Base-by-base conservation (phyloP, 1,140 invertebrate species). In the Drosophila rufa region DNA sequence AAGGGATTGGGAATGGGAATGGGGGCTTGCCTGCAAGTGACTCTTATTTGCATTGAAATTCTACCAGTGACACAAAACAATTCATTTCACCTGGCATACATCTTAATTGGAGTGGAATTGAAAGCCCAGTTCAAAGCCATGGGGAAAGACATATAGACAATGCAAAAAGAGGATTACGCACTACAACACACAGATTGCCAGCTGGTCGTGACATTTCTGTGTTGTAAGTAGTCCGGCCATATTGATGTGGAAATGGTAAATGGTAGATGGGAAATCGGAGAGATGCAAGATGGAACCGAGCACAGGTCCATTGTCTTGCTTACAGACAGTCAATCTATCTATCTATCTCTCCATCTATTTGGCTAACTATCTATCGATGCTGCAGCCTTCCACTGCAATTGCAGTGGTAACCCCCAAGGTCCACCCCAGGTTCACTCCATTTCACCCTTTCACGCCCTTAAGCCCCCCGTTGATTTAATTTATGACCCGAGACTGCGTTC, bases 391-490 rank as follows among this genome's bases (percentile, higher is more conserved):
- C 62, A 67, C 65, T 76, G 66, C 81, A 81, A 36, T 58, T 75
- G 71, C 67, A 82, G 67, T 65, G 51, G 70, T 27, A 25, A 38
- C 40, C 48, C 11, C 30, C 17, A 12, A 15, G 27, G 22, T 27
- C 17, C 22, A 12, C 33, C 53, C 14, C 33, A 14, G 67, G 17
- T 27, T 8, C 27, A 15, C 33, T 59, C 19, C 27, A n/a, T 30
- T 60, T 17, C 9, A 40, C 40, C 53, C 8, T 45, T 47, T 22
- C 15, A n/a, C n/a, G 33, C 33, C 43, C 14, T 22, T 57, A 38
- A 45, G 46, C 70, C 17, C 42, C 45, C 47, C 74, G 84, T 77
- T 80, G 77, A 89, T 83, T 87, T 89, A 89, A 87, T 87, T 87
- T 87, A 87, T 87, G 80, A 75, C 51, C 64, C 64, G 71, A 56